Percentiles rank a stretch among this genome's conserved stretches.
phyloP scores from a whole-genome alignment of 2,888 invertebrate species.

The Nephrocerus scutellatus region DNA sequence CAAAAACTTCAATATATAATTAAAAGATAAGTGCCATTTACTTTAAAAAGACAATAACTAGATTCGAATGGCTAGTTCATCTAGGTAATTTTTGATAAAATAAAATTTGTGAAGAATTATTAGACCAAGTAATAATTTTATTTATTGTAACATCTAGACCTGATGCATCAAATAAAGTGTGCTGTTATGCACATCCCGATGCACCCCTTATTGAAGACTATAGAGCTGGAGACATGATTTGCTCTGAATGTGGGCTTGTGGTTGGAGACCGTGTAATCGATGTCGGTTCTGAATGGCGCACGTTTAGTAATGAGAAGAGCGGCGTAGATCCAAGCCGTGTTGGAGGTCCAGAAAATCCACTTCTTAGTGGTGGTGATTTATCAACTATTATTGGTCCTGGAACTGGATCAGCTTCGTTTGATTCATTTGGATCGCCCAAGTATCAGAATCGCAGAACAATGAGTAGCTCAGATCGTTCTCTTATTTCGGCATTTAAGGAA shows the following conservation, averaged over 20 bases:
- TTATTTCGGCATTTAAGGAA: conserved; percentile 94
- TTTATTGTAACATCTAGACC: no score
- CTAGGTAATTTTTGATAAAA: no score
- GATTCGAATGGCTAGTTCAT: no score
- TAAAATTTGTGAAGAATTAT: no score
- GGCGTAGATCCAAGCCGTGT: conserved; percentile 99
- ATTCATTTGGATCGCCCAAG: conserved; percentile 74
- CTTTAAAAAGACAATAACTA: no score
- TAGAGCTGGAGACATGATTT: conserved; percentile 92
- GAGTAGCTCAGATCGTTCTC: conserved; percentile 90
- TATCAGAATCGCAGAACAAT: conserved; percentile 71
- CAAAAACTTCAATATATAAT: no score
- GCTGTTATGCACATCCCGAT: conserved; percentile 92
- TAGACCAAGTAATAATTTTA: no score
- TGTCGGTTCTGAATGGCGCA: conserved; percentile 99
- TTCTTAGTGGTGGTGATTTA: conserved; percentile 90
- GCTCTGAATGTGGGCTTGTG: conserved; percentile 98
- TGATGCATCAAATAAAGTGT: conserved; percentile 67
- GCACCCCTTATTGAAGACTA: conserved; percentile 96
- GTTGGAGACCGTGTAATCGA: conserved; percentile 99
- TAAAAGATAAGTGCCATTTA: no score
- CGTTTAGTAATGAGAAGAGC: conserved; percentile 96
- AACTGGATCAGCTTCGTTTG: conserved; percentile 75
- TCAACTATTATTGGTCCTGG: conserved; percentile 88
- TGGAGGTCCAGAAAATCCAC: conserved; percentile 96